Base-by-base conservation (phyloP, 2,797 vertebrate species). In the Vultur gryphus region DNA sequence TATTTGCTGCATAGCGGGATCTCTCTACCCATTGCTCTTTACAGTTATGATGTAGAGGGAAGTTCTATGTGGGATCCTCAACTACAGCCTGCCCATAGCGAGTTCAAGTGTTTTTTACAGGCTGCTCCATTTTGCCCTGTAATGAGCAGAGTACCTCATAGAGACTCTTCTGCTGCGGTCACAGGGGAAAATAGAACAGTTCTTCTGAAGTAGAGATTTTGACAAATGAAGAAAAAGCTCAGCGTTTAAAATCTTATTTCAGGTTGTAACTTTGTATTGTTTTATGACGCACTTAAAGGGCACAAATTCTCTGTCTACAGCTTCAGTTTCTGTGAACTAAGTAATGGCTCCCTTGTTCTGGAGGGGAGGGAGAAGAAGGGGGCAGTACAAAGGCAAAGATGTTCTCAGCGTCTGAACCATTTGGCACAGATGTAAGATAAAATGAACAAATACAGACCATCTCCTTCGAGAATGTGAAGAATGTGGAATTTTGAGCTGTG, bases 381-480 rank as follows among this genome's bases (percentile, higher is more conserved):
- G 86, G 28, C 43, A 80, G 64, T 9, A 71, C 75, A 89, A 71
- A 95, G 90, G 77, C 80, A 75, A 55, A 89, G 72, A 87, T 64
- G 64, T 93, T 93, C 55, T 64, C 87, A 49, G 58, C 92, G 79
- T 70, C 66, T 82, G 76, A 93, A 71, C 64, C 28, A 7, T 90
- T 95, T 87, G 89, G 81, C 82, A 92, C 58, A 87, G 77, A 44
- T 75, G 7, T 13, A 13, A 95, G 79, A 89, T 92, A 91, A 96
- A 96, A 76, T 18, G 91, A 91, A 62, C 89, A 95, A 84, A 62
- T 89, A 67, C 54, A 89, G 82, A 76, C 73, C 75, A 37, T 91
- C 71, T 96, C 94, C 94, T 95, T 67, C 10, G 28, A 89, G 95
- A 96, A 93, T 61, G 80, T 35, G 69, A 66, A 73, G 87, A 94